Conservation (phyloP, 2,888 invertebrate genomes). For the Tinea semifulvella region DNA sequence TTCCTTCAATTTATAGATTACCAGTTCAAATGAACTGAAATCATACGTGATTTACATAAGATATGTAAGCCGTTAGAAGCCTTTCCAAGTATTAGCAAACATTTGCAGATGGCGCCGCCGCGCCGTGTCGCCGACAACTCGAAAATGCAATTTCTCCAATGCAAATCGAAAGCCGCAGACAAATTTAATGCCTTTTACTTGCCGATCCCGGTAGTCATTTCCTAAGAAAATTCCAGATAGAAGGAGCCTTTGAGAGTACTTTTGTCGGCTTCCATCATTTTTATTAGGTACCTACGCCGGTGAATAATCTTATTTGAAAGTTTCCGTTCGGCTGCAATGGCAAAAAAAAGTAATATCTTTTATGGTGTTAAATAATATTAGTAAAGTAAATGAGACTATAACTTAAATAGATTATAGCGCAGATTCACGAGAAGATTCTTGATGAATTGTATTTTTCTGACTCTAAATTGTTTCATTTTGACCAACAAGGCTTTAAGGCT, state of each 20-base stretch:
- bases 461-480: too few species aligned
- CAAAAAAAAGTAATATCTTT: not conserved
- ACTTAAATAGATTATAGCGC: not conserved
- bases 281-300: not conserved
- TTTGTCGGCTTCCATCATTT: not conserved
- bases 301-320: not conserved
- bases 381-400: not conserved
- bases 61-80: conserved; percentile 25
- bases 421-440: too few species aligned
- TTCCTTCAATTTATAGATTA: too few species aligned
- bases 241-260: not conserved
- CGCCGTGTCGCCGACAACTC: conserved; percentile 33
- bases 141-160: conserved; percentile 62
- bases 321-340: not conserved
- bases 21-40: too few species aligned
- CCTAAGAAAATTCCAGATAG: conserved; percentile 37
- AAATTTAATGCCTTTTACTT: conserved; percentile 61
- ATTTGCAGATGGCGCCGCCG: conserved; percentile 36
- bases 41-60: too few species aligned
- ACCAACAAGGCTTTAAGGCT: too few species aligned
- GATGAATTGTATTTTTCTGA: too few species aligned
- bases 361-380: not conserved
- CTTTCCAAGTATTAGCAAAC: conserved; percentile 42
- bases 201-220: conserved; percentile 53
- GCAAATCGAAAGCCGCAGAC: conserved; percentile 59